These are phyloP conservation scores for Rhagonycha fulva DNA, from an alignment of 2,888 invertebrate genomes.

Conservation along the genomic window DNA sequence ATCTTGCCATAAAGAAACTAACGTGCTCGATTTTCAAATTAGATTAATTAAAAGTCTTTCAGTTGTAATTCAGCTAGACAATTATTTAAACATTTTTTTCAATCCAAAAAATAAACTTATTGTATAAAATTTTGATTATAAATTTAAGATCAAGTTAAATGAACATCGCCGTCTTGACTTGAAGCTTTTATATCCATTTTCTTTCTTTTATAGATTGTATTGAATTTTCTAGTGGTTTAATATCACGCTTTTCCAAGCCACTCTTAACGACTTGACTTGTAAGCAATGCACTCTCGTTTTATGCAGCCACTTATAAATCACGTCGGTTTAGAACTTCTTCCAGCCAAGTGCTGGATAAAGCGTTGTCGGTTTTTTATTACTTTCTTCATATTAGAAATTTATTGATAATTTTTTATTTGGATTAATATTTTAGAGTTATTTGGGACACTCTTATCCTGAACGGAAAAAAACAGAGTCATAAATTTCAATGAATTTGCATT, in stretches of 20 bases:
- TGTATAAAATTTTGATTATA: not conserved
- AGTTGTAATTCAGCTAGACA: not conserved
- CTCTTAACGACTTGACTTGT: not conserved
- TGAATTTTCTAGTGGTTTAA: not conserved
- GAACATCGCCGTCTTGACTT: not conserved
- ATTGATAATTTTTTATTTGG: not conserved
- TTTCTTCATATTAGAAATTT: not conserved
- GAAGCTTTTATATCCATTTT: not conserved
- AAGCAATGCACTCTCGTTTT: not conserved
- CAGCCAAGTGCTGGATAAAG: not conserved
- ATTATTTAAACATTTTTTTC: not conserved
- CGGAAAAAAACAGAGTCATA: not conserved
- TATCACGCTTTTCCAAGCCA: not conserved
- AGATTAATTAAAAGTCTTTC: not conserved
- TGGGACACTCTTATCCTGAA: not conserved
- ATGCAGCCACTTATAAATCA: not conserved
- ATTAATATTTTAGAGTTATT: not conserved
- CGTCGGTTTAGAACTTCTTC: not conserved
- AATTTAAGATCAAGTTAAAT: not conserved
- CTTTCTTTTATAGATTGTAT: not conserved
- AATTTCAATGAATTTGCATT: not conserved
- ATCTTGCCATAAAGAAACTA: not conserved
- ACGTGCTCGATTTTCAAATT: not conserved
- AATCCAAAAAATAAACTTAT: not conserved
- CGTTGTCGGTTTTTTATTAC: too few species aligned